These are phyloP conservation scores for Aphrophora alni DNA, from an alignment of 2,888 invertebrate genomes.

Conservation along the genomic window DNA sequence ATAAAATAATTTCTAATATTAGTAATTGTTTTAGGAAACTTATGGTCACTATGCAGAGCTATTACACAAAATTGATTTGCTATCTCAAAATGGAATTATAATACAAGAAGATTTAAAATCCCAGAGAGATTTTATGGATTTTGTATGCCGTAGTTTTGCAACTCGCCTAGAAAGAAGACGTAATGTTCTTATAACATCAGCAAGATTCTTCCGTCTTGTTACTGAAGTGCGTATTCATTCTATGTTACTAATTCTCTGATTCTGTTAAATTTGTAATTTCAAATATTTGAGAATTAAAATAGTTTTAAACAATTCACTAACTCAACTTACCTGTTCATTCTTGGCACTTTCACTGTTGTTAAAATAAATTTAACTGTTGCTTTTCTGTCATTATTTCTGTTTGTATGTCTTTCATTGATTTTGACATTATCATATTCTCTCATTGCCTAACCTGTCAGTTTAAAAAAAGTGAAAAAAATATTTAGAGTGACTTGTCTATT, in stretches of 20 bases:
- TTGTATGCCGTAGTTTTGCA: constrained; percentile 78
- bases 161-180: constrained; percentile 74
- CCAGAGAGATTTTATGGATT: constrained; percentile 82
- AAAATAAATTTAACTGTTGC: too few species aligned
- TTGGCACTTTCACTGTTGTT: too few species aligned
- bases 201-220: constrained; percentile 76
- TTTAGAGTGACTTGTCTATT: too few species aligned
- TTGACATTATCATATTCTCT: too few species aligned
- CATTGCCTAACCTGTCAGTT: too few species aligned
- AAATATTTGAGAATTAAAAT: too few species aligned
- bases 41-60: constrained; percentile 81
- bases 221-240: constrained; percentile 63
- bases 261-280: not conserved
- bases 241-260: not conserved
- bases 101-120: constrained; percentile 69
- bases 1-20: too few species aligned
- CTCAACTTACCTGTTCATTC: too few species aligned
- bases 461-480: too few species aligned
- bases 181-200: constrained; percentile 75
- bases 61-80: constrained; percentile 71
- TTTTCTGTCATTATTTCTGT: too few species aligned
- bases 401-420: too few species aligned
- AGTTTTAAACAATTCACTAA: too few species aligned
- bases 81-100: constrained; percentile 58
- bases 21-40: constrained; percentile 68